Percentiles rank a stretch among this genome's conserved stretches.
Evolutionary conservation across 64 coral and sea anemone genomes (phyloP).

Genomic region (Porites australiensis): DNA sequence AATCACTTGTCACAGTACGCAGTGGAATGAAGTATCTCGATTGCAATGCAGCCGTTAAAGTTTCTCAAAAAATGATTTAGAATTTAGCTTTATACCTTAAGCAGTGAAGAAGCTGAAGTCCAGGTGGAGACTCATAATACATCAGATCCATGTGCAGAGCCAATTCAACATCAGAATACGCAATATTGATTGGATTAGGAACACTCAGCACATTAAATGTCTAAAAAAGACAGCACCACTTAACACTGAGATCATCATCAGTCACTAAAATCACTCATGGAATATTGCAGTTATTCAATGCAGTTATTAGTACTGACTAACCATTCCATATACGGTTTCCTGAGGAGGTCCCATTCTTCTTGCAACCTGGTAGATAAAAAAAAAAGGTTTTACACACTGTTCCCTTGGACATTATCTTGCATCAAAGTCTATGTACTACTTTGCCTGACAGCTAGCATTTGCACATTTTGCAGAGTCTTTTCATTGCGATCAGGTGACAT

Average conservation of each 20-base stretch:
- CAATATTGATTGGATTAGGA: conserved; percentile 86
- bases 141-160: conserved; percentile 76
- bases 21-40: too few relatives aligned
- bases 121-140: conserved; percentile 92
- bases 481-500: too few relatives aligned
- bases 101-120: conserved; percentile 83
- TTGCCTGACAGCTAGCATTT: too few relatives aligned
- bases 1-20: too few relatives aligned
- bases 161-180: conserved; percentile 65
- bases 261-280: not conserved
- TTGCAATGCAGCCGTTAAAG: too few relatives aligned
- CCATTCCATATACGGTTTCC: conserved; percentile 71
- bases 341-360: conserved; percentile 51
- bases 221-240: not conserved
- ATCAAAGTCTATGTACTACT: too few relatives aligned
- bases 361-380: conserved; percentile 25
- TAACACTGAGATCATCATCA: too few relatives aligned
- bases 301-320: not conserved
- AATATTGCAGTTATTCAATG: not conserved
- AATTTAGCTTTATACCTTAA: conserved; percentile 42
- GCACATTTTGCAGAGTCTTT: too few relatives aligned
- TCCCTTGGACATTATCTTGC: too few relatives aligned
- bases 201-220: conserved; percentile 58
- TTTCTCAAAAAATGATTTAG: not conserved
- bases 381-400: not conserved